Evolutionary conservation across 2,113 vertebrate species (phyloP), one percentile per base, ranked within the genome.

Genomic region (Patagioenas fasciata): DNA sequence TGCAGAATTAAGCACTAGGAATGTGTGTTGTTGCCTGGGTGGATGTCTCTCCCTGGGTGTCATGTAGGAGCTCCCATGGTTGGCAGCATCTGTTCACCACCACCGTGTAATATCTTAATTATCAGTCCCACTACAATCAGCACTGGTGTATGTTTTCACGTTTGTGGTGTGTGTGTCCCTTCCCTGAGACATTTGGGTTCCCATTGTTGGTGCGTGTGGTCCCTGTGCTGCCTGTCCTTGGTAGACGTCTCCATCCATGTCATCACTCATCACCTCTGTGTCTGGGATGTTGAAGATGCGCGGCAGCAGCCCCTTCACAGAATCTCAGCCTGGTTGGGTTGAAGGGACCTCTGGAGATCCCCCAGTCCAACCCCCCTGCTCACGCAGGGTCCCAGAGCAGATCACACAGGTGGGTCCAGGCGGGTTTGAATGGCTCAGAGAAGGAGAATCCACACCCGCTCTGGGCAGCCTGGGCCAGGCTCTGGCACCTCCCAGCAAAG

Each of bases 141-240:
- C 23, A 77, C 23, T 47, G 38, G 31, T 12, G 38, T 21, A 5
- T 23, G 13, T n/a, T 82, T 66, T 66, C 65, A n/a, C 11, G 1
- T 61, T n/a, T 75, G 25, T 40, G 32, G n/a, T 7, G 13, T 18
- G 23, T 11, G 13, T 47, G 13, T 14, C 44, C 8, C 29, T 53
- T 79, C 38, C 29, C 16, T 21, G 34, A 67, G 40, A 31, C 9
- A 2, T 32, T 38, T 1, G 0, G 8, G 31, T 70, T 85, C 56
- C 25, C 0, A 0, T 15, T 1, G 1, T 14, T 9, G 42, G 16
- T 58, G 10, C 0, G 1, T 16, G 15, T n/a, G 4, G 23, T 36
- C 75, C 62, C 44, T 32, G 25, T 15, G 29, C 69, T 80, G 7
- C 26, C 31, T 3, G 0, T 38, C 47, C 56, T 8, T 8, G 51